Conservation (phyloP, 2,888 invertebrate genomes). For the Diarsia rubi region DNA sequence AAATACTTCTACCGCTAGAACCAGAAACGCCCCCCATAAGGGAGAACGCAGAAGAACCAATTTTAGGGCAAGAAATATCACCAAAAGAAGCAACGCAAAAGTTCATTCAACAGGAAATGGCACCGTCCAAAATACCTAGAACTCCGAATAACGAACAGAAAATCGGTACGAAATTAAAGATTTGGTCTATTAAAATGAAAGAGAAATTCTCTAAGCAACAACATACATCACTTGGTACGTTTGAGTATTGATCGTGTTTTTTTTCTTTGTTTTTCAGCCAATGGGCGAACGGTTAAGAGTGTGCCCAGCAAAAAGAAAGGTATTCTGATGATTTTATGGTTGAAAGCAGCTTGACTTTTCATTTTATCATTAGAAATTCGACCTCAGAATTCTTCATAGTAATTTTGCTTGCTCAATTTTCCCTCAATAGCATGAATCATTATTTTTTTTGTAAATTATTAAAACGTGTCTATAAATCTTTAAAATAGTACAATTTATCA, state of each 20-base stretch:
- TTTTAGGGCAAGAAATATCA: slow-evolving; percentile 18
- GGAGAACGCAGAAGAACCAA: slow-evolving; percentile 15
- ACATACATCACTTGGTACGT: slow-evolving; percentile 60
- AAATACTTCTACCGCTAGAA: slow-evolving; percentile 8
- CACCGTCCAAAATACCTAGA: slow-evolving; percentile 63
- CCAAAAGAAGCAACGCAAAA: slow-evolving; percentile 43
- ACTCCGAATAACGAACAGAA: slow-evolving; percentile 75
- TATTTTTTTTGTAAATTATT: neutral
- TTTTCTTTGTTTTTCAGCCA: slow-evolving; percentile 77
- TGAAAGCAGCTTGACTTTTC: slow-evolving; percentile 36
- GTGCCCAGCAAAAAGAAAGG: slow-evolving; percentile 81
- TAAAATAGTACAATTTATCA: slow-evolving; percentile 20
- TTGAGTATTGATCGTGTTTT: slow-evolving; percentile 51
- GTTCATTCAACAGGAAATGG: slow-evolving; percentile 39
- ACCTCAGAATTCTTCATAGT: slow-evolving; percentile 7
- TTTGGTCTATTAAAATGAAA: slow-evolving; percentile 71
- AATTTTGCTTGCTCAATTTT: slow-evolving; percentile 15
- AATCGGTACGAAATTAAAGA: slow-evolving; percentile 80
- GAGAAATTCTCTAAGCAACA: slow-evolving; percentile 65
- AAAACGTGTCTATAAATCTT: neutral
- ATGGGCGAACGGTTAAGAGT: slow-evolving; percentile 78
- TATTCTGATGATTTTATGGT: slow-evolving; percentile 65
- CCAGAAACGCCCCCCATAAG: slow-evolving; percentile 8
- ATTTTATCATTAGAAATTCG: slow-evolving; percentile 20
- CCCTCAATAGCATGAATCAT: slow-evolving; percentile 29